Evolutionary conservation across 2,797 vertebrate species (phyloP), one percentile per base, ranked within the genome.

Genomic region (Enteromius fasciolatus): DNA sequence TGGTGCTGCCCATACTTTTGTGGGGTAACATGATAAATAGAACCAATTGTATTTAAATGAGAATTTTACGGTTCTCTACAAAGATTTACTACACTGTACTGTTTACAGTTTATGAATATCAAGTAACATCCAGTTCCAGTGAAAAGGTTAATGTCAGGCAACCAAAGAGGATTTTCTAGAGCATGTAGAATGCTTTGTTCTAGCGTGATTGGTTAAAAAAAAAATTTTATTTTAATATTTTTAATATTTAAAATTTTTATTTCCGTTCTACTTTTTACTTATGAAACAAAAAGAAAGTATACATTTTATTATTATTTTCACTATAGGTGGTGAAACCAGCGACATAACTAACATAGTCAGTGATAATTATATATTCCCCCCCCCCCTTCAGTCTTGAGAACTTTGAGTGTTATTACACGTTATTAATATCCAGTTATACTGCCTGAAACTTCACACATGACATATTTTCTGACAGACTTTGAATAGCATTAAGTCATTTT

Each of bases 91-190:
- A 20, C 31, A 74, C 44, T 74, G 31, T 64, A 50, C 63, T 50
- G 41, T 80, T 80, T 72, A 72, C 67, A 61, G n/a, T 78, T 64
- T 8, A 25, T 28, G 5, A 52, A 23, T 44, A 48, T 66, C 36
- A 86, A 39, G 68, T 75, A 84, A 28, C 4, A 48, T 64, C 54
- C 39, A 59, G 31, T 74, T 50, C n/a, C 2, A 14, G n/a, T 74
- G 25, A 48, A 59, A 72, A 15, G 2, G 4, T 31, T 54, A 28
- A 4, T 75, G 52, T 64, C 76, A 54, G 54, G 67, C 82, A 82
- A 82, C 75, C 82, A 86, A 84, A 86, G 80, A 81, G 8, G 36
- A 41, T 80, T 64, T 36, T 59, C 75, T 83, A 15, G 39, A 41
- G 33, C 36, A 76, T 76, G 12, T 76, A 76, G 15, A 41, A 11